These are phyloP conservation scores for Pongo pygmaeus DNA, from an alignment of 2,113 vertebrate species.

Conservation along the genomic window DNA sequence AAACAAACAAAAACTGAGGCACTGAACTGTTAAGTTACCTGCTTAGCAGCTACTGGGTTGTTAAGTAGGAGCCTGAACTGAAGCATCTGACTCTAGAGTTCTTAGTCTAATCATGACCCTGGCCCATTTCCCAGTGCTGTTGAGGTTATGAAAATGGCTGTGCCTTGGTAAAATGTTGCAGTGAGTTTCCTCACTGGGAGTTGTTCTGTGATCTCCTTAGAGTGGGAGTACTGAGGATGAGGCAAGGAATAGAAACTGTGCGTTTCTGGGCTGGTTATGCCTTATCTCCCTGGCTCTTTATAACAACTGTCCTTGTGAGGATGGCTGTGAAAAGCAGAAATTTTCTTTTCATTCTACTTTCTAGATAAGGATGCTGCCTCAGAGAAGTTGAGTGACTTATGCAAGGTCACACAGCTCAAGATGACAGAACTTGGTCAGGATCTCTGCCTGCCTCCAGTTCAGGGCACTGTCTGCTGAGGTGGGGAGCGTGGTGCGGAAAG, in stretches of 20 bases:
- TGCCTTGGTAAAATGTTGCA: neutral
- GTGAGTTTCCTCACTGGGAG: neutral
- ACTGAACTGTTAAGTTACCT: neutral
- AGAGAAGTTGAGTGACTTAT: neutral
- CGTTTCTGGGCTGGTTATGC: neutral
- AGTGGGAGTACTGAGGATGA: neutral
- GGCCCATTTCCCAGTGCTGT: neutral
- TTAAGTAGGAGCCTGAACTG: neutral
- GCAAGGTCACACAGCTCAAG: conserved; percentile 8
- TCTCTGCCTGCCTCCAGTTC: neutral
- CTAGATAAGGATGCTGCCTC: neutral
- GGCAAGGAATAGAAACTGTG: neutral
- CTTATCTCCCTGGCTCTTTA: neutral
- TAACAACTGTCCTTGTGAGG: neutral
- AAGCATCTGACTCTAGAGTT: neutral
- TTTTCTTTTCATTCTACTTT: neutral
- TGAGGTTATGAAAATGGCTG: neutral
- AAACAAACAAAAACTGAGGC: neutral
- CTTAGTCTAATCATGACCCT: neutral
- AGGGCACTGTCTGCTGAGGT: neutral
- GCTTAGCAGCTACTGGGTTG: neutral
- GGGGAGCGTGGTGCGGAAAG: neutral
- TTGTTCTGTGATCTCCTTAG: neutral
- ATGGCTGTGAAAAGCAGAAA: neutral
- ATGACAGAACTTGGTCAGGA: neutral